A percentile compares a stretch with the other conserved stretches of the same genome.
These are phyloP conservation scores for Phocoena phocoena DNA, from an alignment of 2,113 vertebrate species.

Conservation along the genomic window DNA sequence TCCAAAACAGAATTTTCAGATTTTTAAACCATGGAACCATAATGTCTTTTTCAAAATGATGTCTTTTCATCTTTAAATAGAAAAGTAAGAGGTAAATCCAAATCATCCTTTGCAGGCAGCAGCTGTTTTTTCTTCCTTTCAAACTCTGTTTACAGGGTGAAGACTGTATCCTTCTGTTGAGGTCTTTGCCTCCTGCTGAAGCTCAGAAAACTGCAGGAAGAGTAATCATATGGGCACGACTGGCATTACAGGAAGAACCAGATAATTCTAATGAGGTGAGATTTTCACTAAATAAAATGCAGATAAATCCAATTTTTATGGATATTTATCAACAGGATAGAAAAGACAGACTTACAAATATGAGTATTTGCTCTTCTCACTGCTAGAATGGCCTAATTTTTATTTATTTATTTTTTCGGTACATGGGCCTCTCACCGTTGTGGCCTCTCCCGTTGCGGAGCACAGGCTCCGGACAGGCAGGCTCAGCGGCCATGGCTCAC, in stretches of 20 bases:
- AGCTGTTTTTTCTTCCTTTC: neutral
- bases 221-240: constrained; percentile 88
- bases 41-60: neutral
- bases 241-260: constrained; percentile 87
- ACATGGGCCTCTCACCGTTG: too few species aligned
- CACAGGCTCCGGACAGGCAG: too few species aligned
- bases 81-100: neutral
- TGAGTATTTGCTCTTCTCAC: neutral
- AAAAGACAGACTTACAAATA: neutral
- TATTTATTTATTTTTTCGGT: too few species aligned
- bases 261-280: constrained; percentile 86
- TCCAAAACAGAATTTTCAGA: neutral
- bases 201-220: constrained; percentile 89
- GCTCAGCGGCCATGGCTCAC: too few species aligned
- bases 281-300: neutral
- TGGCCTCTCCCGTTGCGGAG: too few species aligned
- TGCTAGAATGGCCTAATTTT: neutral
- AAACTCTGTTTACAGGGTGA: constrained; percentile 84
- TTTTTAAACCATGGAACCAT: neutral
- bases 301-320: neutral
- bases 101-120: neutral
- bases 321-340: neutral
- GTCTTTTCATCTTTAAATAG: neutral
- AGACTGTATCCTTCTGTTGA: constrained; percentile 86
- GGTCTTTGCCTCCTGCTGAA: constrained; percentile 85